Conservation (phyloP, 2,113 vertebrate species). For the Hemichromis elongatus region DNA sequence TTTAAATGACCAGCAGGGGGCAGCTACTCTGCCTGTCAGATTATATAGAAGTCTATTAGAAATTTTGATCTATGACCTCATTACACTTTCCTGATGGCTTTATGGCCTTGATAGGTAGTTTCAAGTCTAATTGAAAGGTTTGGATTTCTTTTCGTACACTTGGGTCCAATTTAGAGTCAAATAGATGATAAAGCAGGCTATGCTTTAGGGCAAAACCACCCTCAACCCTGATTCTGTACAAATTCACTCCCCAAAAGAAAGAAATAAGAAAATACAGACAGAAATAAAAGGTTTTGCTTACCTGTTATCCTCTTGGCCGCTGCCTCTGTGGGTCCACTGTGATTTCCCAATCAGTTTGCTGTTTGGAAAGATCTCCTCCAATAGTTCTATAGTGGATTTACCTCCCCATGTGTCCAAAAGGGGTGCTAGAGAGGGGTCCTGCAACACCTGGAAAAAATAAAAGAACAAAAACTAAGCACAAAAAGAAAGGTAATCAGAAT, state of each 20-base stretch:
- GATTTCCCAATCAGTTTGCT: conserved; percentile 14
- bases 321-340: conserved; percentile 58
- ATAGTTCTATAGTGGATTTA: conserved; percentile 87
- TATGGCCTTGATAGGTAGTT: background rate
- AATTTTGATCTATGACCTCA: background rate
- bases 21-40: background rate
- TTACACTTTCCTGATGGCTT: background rate
- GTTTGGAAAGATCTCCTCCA: conserved; percentile 86
- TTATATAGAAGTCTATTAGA: background rate
- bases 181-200: background rate
- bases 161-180: background rate
- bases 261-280: background rate
- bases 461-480: no score
- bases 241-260: background rate
- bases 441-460: conserved; percentile 56
- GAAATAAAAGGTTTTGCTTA: conserved; percentile 14
- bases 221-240: background rate
- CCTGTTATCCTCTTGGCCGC: conserved; percentile 55
- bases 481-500: background rate
- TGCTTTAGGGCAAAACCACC: background rate
- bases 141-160: background rate
- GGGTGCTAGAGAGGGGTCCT: conserved; percentile 82
- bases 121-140: background rate
- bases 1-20: background rate
- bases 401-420: conserved; percentile 84